Conservation (phyloP, 1,140 invertebrate genomes). For the Drosophila subpulchrella region DNA sequence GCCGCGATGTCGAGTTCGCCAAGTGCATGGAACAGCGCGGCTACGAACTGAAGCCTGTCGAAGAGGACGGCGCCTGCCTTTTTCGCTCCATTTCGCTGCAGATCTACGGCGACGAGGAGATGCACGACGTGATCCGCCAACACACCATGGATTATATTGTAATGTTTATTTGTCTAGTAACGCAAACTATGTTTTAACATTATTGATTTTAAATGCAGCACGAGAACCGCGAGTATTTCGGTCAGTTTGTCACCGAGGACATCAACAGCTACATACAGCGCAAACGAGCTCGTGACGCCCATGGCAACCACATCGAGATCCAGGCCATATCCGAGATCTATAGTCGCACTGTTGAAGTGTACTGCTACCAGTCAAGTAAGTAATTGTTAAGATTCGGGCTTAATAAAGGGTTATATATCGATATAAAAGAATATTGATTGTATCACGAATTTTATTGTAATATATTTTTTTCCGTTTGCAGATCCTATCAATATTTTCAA, state of each 20-base stretch:
- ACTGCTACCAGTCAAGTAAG: conserved; percentile 93
- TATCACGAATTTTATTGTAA: no score
- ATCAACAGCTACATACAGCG: conserved; percentile 94
- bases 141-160: conserved; percentile 98
- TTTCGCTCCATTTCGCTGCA: conserved; percentile 97
- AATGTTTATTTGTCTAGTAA: conserved; percentile 43
- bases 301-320: conserved; percentile 97
- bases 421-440: no score
- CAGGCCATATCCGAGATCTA: conserved; percentile 97
- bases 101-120: conserved; percentile 97
- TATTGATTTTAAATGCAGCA: conserved; percentile 44
- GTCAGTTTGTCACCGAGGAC: conserved; percentile 97
- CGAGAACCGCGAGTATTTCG: conserved; percentile 95
- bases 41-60: conserved; percentile 94
- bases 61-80: conserved; percentile 96
- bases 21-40: conserved; percentile 90
- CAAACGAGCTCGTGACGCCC: conserved; percentile 91
- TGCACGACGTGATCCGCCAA: conserved; percentile 93
- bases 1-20: conserved; percentile 89
- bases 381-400: neutral
- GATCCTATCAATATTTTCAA: conserved; percentile 97
- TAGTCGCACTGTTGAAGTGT: conserved; percentile 96
- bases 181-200: neutral
- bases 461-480: conserved; percentile 76
- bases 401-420: no score